Conservation (phyloP, 2,113 vertebrate genomes). For the Harpagus bidentatus region DNA sequence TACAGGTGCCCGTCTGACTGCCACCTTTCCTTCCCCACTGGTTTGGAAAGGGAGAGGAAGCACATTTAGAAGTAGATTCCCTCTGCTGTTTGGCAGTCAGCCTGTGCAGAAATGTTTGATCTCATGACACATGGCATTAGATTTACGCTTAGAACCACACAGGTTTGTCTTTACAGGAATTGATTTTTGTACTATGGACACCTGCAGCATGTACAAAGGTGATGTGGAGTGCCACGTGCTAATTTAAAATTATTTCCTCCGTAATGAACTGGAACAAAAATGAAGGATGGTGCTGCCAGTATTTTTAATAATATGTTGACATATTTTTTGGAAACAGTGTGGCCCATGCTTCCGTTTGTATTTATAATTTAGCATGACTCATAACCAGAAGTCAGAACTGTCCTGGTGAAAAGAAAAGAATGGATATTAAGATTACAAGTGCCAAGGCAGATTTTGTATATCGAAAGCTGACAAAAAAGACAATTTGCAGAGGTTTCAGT, state of each 20-base stretch:
- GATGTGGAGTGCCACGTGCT: not conserved
- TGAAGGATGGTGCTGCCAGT: not conserved
- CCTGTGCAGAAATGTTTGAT: not conserved
- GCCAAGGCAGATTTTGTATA: slow-evolving; percentile 41
- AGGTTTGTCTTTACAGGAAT: not conserved
- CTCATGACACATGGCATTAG: not conserved
- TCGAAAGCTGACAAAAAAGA: slow-evolving; percentile 39
- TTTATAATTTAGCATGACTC: slow-evolving; percentile 44
- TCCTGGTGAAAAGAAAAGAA: slow-evolving; percentile 32
- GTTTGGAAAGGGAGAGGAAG: not conserved
- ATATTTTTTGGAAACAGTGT: not conserved
- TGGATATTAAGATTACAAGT: slow-evolving; percentile 34
- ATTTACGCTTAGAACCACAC: not conserved
- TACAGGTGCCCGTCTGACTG: not conserved
- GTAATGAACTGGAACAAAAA: not conserved
- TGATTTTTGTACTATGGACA: not conserved
- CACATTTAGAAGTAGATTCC: not conserved
- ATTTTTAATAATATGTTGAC: not conserved
- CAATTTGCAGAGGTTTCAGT: slow-evolving; percentile 46
- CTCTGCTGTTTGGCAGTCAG: not conserved
- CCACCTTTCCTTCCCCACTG: not conserved
- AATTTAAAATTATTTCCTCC: not conserved
- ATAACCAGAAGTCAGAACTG: slow-evolving; percentile 32
- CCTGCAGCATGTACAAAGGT: not conserved
- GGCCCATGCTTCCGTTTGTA: not conserved